Base-by-base conservation (phyloP, 1,140 invertebrate genomes). In the Acromyrmex charruanus region DNA sequence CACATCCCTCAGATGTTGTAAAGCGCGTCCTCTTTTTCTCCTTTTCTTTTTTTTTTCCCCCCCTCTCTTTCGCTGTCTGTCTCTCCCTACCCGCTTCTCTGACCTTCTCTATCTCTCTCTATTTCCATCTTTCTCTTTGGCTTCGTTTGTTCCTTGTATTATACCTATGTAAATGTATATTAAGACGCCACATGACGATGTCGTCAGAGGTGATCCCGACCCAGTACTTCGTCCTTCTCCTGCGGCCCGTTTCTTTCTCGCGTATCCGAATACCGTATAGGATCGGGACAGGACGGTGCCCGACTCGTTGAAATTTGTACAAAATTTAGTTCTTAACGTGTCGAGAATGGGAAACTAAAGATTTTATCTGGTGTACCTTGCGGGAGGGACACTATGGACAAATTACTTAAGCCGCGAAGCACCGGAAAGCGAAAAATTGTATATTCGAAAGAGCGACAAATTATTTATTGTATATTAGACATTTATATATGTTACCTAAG, bases 401-500 rank as follows among this genome's bases (percentile, higher is more conserved):
- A 94, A 94, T 94, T 94, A 94, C 93, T 94, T 94, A 94, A 94
- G 71, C 72, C 35, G 68, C 91, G 85, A 86, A 79, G 44, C 91
- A 82, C 86, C 88, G 87, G 66, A 77, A 82, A 79, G 72, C 49
- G 79, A 87, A 94, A 92, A 94, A 93, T 93, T 94, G 94, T 94
- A 94, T 80, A 94, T 94, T 94, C 86, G 88, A 91, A 74, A 79
- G 75, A 87, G 88, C 88, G 91, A 74, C 93, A 93, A 94, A 94
- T 94, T 95, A 95, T 94, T 95, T 94, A 95, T 94, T 94, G 93
- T 94, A 94, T 86, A 94, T 93, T 93, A 92, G 89, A 92, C 74
- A 74, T 86, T 92, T 88, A 89, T 88, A 85, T 91, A 90, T 80
- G 89, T 89, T 91, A 91, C 79, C 82, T 87, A 79, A 66, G 68